These are phyloP conservation scores for Tapirus terrestris DNA, from an alignment of 2,113 vertebrate species.

Conservation along the genomic window DNA sequence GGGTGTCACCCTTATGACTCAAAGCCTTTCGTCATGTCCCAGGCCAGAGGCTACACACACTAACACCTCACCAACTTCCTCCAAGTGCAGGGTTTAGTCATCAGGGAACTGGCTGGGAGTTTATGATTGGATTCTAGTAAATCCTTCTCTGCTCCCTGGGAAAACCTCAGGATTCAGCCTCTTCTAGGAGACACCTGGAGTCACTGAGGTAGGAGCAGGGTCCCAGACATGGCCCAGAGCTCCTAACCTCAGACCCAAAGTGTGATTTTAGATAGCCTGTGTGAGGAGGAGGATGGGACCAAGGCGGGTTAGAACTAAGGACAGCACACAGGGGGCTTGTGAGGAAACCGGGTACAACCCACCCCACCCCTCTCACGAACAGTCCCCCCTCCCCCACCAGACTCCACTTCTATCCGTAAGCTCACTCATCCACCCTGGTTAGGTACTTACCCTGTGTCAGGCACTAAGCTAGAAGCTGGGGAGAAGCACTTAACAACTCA, in stretches of 20 bases:
- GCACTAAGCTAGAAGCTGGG: background rate
- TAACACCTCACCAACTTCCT: background rate
- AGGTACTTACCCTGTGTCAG: background rate
- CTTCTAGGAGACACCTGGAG: background rate
- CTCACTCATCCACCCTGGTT: background rate
- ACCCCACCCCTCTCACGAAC: rapidly evolving
- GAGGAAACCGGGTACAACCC: background rate
- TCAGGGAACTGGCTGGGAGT: background rate
- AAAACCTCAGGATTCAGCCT: background rate
- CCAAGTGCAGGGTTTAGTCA: constrained; percentile 19
- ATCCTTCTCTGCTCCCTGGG: background rate
- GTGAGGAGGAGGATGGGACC: background rate
- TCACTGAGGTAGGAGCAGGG: background rate
- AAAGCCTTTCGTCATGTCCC: background rate
- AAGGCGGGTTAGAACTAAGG: background rate
- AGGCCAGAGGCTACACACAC: background rate
- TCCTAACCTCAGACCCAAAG: background rate
- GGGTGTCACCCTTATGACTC: background rate
- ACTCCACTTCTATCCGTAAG: background rate
- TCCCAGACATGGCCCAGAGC: background rate
- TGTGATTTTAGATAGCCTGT: background rate
- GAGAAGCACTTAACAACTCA: background rate
- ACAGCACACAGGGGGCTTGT: background rate
- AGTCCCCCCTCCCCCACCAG: background rate
- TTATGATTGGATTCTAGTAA: background rate